A percentile compares a stretch with the other conserved stretches of the same genome.
Evolutionary conservation across 2,888 invertebrate species (phyloP).

Genomic region (Caenorhabditis japonica): DNA sequence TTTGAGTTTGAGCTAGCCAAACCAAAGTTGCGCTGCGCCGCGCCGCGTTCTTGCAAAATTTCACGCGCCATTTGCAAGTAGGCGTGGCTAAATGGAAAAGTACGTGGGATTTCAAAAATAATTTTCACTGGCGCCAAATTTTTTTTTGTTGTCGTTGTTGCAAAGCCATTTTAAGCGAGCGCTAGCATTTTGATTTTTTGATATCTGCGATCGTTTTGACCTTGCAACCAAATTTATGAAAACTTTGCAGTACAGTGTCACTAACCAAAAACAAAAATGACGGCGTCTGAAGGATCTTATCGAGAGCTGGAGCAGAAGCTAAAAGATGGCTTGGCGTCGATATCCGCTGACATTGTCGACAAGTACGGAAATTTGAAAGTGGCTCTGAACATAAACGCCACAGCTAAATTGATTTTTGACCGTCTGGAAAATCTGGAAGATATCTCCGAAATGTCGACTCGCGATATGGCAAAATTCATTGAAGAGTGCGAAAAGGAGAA

Average conservation of each 20-base stretch:
- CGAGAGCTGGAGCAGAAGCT: slow-evolving; percentile 42
- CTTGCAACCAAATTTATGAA: background rate
- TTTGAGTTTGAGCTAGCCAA: no score
- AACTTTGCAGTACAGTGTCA: slow-evolving; percentile 2
- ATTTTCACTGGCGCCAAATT: no score
- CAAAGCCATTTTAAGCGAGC: no score
- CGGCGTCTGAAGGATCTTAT: slow-evolving; percentile 20
- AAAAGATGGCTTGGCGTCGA: slow-evolving; percentile 38
- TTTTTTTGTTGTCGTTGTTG: no score
- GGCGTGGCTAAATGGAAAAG: no score
- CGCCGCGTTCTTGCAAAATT: no score
- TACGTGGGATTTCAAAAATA: no score
- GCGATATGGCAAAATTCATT: slow-evolving; percentile 17
- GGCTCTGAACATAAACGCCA: slow-evolving; percentile 23
- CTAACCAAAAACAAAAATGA: slow-evolving; percentile 20
- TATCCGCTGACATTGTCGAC: slow-evolving; percentile 37
- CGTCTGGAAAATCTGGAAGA: slow-evolving; percentile 41
- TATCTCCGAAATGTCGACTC: slow-evolving; percentile 16
- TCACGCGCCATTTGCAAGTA: no score
- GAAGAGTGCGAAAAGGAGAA: slow-evolving; percentile 43
- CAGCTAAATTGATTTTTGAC: slow-evolving; percentile 37
- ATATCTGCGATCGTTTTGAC: background rate
- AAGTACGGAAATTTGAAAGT: slow-evolving; percentile 48
- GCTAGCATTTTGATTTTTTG: no score
- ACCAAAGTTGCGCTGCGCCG: no score